A percentile compares a stretch with the other conserved stretches of the same genome.
These are phyloP conservation scores for Trissolcus brochymenae DNA, from an alignment of 2,888 invertebrate genomes.

Conservation along the genomic window DNA sequence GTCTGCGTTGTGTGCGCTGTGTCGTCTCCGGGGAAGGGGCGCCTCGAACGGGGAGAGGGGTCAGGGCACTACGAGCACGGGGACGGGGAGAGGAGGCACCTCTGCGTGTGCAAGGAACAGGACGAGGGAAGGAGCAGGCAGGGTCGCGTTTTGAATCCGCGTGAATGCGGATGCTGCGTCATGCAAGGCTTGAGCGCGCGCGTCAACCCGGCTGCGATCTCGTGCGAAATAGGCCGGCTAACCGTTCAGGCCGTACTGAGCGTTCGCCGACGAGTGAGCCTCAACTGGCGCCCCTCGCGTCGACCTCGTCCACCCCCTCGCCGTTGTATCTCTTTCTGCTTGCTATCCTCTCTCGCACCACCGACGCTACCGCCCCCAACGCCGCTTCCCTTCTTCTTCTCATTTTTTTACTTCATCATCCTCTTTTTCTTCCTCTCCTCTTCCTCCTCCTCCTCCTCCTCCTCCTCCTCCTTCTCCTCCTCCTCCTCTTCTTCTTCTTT, in stretches of 20 bases:
- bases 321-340: conserved; percentile 60
- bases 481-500: too few relatives aligned
- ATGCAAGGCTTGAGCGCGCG: conserved; percentile 27
- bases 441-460: too few relatives aligned
- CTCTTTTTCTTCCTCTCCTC: conserved; percentile 16
- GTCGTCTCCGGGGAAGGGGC: conserved; percentile 12
- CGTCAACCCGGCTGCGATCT: conserved; percentile 41
- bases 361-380: conserved; percentile 47
- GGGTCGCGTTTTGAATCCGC: conserved; percentile 44
- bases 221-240: conserved; percentile 73
- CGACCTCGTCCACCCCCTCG: conserved; percentile 59
- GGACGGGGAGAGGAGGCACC: conserved; percentile 15
- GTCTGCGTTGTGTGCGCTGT: conserved; percentile 35
- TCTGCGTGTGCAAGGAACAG: conserved; percentile 25
- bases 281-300: conserved; percentile 62
- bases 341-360: conserved; percentile 51
- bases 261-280: conserved; percentile 62
- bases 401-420: conserved; percentile 8
- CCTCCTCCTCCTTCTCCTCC: too few relatives aligned
- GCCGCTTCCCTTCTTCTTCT: conserved; percentile 19
- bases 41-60: conserved; percentile 14
- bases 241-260: conserved; percentile 76
- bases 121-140: conserved; percentile 35
- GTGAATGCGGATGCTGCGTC: conserved; percentile 53
- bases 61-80: conserved; percentile 29